phyloP scores from a whole-genome alignment of 2,888 invertebrate genomes.

The Pandemis heparana region DNA sequence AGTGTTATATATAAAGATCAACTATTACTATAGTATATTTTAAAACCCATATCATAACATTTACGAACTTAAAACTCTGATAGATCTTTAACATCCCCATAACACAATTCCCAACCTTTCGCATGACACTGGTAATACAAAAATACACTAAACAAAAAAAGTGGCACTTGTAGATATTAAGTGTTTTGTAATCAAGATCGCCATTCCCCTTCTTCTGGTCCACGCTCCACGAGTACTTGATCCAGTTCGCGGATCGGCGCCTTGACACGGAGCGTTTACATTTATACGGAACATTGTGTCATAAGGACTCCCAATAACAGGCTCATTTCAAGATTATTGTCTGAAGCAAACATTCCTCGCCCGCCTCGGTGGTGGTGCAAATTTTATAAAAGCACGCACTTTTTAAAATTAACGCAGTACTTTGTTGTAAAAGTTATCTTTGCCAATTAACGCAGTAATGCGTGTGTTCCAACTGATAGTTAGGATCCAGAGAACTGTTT shows the following conservation, averaged over 20 bases:
- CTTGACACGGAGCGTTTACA: slow-evolving; percentile 29
- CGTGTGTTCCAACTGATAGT: not conserved
- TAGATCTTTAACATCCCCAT: too few species aligned
- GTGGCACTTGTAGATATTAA: not conserved
- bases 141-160: too few species aligned
- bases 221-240: slow-evolving; percentile 27
- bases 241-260: slow-evolving; percentile 12
- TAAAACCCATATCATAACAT: too few species aligned
- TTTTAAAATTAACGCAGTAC: slow-evolving; percentile 16
- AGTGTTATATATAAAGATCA: too few species aligned
- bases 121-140: too few species aligned
- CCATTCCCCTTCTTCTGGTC: slow-evolving; percentile 30
- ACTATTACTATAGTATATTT: too few species aligned
- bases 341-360: slow-evolving; percentile 7
- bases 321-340: slow-evolving; percentile 11
- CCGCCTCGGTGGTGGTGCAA: slow-evolving; percentile 23
- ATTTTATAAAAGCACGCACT: slow-evolving; percentile 36
- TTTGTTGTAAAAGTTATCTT: slow-evolving; percentile 17
- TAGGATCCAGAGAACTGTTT: not conserved
- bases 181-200: slow-evolving; percentile 17
- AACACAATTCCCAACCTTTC: too few species aligned
- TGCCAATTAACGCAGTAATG: not conserved
- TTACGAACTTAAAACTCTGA: too few species aligned
- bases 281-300: slow-evolving; percentile 22
- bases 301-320: slow-evolving; percentile 18